A percentile compares a stretch with the other conserved stretches of the same genome.
phyloP scores from a whole-genome alignment of 2,797 vertebrate genomes.

The Aselliscus stoliczkanus region DNA sequence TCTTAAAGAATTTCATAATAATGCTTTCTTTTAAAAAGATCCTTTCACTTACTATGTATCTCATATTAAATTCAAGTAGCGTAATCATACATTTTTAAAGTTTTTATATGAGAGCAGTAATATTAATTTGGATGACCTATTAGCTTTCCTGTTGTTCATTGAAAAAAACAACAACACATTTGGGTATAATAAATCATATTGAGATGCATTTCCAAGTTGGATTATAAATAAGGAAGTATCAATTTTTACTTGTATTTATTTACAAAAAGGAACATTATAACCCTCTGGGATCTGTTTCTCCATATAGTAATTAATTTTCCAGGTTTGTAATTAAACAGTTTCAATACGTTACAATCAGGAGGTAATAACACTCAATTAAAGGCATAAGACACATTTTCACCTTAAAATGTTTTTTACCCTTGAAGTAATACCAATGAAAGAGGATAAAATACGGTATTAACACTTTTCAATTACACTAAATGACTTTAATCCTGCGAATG shows the following conservation, averaged over 20 bases:
- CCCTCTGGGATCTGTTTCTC: constrained; percentile 78
- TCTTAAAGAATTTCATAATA: background rate
- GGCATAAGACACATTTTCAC: constrained; percentile 85
- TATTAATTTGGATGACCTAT: constrained; percentile 59
- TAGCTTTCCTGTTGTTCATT: constrained; percentile 68
- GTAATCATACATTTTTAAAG: constrained; percentile 40
- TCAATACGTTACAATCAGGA: constrained; percentile 82
- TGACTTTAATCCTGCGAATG: constrained; percentile 91
- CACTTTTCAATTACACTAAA: constrained; percentile 92
- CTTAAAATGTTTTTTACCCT: constrained; percentile 85
- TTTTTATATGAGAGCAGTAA: constrained; percentile 3
- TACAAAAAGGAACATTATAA: constrained; percentile 78
- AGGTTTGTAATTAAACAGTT: constrained; percentile 85
- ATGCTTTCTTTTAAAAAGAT: background rate
- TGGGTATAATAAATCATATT: constrained; percentile 75
- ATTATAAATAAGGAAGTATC: constrained; percentile 79
- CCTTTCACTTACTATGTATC: background rate
- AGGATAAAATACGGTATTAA: constrained; percentile 91
- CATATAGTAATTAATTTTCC: constrained; percentile 82
- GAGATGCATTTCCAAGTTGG: constrained; percentile 70
- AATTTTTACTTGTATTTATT: constrained; percentile 83
- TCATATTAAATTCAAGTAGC: background rate
- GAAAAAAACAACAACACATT: constrained; percentile 66
- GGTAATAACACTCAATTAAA: constrained; percentile 85
- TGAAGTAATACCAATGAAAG: constrained; percentile 85